These are phyloP conservation scores for Protula sp. DNA, from an alignment of 2,888 invertebrate species.

Conservation along the genomic window DNA sequence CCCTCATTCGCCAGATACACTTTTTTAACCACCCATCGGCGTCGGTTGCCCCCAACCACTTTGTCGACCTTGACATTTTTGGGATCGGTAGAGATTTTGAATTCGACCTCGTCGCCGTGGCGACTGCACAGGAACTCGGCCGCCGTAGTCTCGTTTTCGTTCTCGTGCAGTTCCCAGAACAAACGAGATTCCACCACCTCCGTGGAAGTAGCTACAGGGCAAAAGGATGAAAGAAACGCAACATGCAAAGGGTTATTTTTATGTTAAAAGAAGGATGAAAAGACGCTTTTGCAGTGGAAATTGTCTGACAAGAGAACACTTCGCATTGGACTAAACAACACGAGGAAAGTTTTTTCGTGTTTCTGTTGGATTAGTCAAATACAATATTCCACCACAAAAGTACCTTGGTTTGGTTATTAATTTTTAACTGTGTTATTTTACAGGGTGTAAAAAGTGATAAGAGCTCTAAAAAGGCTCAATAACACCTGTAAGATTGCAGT, in stretches of 20 bases:
- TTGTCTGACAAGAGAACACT: background rate
- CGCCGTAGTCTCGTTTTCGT: background rate
- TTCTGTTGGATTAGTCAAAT: too few species aligned
- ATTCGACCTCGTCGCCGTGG: background rate
- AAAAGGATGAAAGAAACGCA: too few species aligned
- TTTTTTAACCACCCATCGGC: background rate
- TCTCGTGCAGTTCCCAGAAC: background rate
- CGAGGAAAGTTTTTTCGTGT: too few species aligned
- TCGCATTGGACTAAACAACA: too few species aligned
- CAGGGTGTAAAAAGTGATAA: too few species aligned
- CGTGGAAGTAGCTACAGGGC: background rate
- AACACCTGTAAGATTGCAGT: too few species aligned
- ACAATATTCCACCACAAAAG: too few species aligned
- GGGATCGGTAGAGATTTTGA: background rate
- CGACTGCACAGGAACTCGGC: background rate
- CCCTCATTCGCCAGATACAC: background rate
- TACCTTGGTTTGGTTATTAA: too few species aligned
- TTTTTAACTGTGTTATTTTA: too few species aligned
- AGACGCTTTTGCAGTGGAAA: background rate
- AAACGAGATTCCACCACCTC: background rate
- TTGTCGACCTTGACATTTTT: background rate
- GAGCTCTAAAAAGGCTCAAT: too few species aligned
- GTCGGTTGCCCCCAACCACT: background rate
- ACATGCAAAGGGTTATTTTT: too few species aligned
- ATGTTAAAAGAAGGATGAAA: too few species aligned